These are phyloP conservation scores for Plectropomus leopardus DNA, from an alignment of 2,113 vertebrate genomes.

Conservation along the genomic window DNA sequence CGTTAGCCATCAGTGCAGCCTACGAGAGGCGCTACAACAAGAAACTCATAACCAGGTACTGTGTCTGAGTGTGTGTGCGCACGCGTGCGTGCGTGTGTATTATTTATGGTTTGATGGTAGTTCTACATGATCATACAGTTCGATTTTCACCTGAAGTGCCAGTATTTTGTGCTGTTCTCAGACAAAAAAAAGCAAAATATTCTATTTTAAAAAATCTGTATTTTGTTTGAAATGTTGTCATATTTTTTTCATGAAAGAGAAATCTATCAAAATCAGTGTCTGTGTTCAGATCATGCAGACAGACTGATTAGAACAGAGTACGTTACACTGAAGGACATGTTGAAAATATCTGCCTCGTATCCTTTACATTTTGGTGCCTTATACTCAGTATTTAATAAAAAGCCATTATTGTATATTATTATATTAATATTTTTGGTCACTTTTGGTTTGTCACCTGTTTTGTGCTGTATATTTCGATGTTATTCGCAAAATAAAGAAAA, in stretches of 20 bases:
- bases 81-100: no score
- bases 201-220: no score
- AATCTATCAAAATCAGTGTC: not conserved
- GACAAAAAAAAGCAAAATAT: not conserved
- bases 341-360: not conserved
- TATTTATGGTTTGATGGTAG: not conserved
- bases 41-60: conserved; percentile 97
- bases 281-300: not conserved
- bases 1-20: conserved; percentile 96
- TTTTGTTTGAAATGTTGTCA: not conserved
- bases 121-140: no score
- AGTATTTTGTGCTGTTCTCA: no score
- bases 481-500: no score
- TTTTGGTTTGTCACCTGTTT: no score
- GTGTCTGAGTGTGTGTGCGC: no score
- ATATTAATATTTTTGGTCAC: no score
- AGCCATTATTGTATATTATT: not conserved
- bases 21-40: conserved; percentile 98
- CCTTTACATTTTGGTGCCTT: not conserved
- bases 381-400: not conserved
- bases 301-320: not conserved
- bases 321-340: not conserved
- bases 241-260: not conserved
- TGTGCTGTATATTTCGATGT: no score
- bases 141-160: no score